These are phyloP conservation scores for Papilio xuthus DNA, from an alignment of 1,140 invertebrate genomes.

Conservation along the genomic window DNA sequence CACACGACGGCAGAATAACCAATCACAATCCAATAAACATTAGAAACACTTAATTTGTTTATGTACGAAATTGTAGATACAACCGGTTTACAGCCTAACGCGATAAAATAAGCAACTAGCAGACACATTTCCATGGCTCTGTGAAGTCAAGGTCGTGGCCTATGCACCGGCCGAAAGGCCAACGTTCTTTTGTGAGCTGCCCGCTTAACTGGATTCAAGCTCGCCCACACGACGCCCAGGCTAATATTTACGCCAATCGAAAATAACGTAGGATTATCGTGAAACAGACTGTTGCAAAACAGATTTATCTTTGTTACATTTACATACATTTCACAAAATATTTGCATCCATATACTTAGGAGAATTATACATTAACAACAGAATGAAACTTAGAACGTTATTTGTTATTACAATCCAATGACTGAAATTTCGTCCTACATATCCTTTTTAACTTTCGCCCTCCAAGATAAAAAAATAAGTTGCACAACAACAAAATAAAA, in stretches of 20 bases:
- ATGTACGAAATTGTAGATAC: background rate
- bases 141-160: constrained; percentile 50
- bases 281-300: constrained; percentile 32
- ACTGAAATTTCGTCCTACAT: constrained; percentile 1
- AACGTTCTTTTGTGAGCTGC: constrained; percentile 47
- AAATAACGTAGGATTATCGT: constrained; percentile 28
- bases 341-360: background rate
- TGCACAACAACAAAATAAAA: background rate
- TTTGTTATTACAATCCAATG: background rate
- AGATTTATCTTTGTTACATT: background rate
- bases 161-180: constrained; percentile 47
- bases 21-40: constrained; percentile 1
- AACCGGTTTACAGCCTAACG: background rate
- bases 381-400: background rate
- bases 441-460: background rate
- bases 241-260: constrained; percentile 25
- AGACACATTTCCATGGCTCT: background rate
- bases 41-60: background rate
- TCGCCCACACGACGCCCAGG: constrained; percentile 40
- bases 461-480: background rate
- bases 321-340: background rate
- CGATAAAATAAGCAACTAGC: background rate
- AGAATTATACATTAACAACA: background rate
- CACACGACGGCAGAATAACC: background rate
- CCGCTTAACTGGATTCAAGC: constrained; percentile 42